Percentiles rank a stretch among this genome's conserved stretches.
Conservation (phyloP, 2,797 vertebrate species). For the Mareca penelope region DNA sequence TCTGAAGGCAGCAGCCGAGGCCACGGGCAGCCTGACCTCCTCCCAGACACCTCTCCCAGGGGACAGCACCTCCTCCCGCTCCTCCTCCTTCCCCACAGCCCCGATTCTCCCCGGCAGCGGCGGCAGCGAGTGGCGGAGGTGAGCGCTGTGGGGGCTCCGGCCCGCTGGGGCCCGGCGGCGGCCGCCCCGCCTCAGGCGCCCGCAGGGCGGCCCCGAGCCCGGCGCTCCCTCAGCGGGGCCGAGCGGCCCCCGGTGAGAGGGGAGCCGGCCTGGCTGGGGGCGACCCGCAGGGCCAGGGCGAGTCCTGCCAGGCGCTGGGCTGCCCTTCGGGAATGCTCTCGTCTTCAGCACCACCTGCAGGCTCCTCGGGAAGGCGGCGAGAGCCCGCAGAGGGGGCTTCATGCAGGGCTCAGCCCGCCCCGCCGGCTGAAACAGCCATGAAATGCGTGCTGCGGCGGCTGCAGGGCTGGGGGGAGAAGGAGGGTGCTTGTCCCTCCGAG, state of each 20-base stretch:
- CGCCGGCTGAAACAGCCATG: fast-evolving
- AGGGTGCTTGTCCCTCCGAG: neutral
- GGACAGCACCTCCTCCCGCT: neutral
- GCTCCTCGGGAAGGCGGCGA: neutral
- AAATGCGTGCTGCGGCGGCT: too few species aligned
- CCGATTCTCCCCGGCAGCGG: neutral
- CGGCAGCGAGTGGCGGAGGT: neutral
- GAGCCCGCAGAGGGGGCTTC: neutral
- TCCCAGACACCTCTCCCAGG: neutral
- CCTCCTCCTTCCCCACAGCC: neutral
- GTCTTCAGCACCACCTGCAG: fast-evolving
- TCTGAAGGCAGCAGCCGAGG: too few species aligned
- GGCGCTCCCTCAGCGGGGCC: too few species aligned
- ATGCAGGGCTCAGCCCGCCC: neutral
- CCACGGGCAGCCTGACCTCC: neutral
- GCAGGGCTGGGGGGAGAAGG: neutral
- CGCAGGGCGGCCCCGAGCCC: too few species aligned
- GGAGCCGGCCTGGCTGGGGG: neutral
- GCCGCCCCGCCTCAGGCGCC: too few species aligned
- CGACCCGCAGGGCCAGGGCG: too few species aligned
- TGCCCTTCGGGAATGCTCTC: fast-evolving
- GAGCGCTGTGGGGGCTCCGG: neutral
- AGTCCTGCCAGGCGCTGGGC: neutral
- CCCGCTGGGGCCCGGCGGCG: too few species aligned
- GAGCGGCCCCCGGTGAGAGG: neutral